Base-by-base conservation (phyloP, 2,797 vertebrate genomes). In the Gila robusta region DNA sequence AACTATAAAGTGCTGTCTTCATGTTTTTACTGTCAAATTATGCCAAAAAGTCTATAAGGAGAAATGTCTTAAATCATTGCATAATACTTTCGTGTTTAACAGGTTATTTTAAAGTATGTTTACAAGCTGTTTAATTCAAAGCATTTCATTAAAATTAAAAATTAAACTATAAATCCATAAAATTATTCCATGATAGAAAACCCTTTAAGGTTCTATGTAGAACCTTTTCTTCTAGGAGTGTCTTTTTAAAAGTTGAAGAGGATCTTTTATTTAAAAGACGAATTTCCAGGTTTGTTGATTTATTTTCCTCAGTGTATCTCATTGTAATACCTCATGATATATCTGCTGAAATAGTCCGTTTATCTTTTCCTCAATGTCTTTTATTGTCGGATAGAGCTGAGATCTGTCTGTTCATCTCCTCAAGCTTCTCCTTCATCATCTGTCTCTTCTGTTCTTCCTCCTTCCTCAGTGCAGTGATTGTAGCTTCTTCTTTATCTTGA, bases 311-410 rank as follows among this genome's bases (percentile, higher is more conserved):
- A 8, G 12, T 16, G 23, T 44, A 4, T 47, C 23, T 72, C 23
- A 72, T 2, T 52, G 64, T 37, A 35, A 81, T 37, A 67, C 28
- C 64, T 81, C 11, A 52, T 7, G 1, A 81, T 52, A 32, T 69
- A 37, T 37, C 37, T 37, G 37, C 37, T 37, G 37, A 35, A 35
- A 47, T 47, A 12, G 44, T 47, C 1, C 0, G 1, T 32, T 74
- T 47, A 49, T 74, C 44, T 49, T 49, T 26, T 52, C 44, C 9
- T 52, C 26, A 28, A 11, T 19, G 14, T 74, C 1, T 32, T 74
- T 52, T 11, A 74, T 74, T 74, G n/a, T 49, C 26, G 32, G 47
- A 49, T 35, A 76, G 72, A 76, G 26, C 72, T 74, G 47, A 74
- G 72, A 74, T 74, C 26, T 74, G 8, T 32, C 41, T 73, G n/a